These are phyloP conservation scores for Charanyca ferruginea DNA, from an alignment of 2,888 invertebrate species.

Conservation along the genomic window DNA sequence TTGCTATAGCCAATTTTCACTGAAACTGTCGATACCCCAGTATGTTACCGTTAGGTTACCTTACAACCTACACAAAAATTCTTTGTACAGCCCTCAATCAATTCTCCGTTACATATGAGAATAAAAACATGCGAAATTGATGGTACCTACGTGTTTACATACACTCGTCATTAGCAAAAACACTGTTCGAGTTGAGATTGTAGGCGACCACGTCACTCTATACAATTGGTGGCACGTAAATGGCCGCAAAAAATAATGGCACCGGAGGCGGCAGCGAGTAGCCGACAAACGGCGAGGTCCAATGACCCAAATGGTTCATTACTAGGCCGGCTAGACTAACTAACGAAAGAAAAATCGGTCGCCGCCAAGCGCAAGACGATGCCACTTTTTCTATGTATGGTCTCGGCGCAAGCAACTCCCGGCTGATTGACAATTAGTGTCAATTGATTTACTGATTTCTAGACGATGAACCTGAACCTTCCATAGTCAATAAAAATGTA, in stretches of 20 bases:
- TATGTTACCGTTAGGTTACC: constrained; percentile 71
- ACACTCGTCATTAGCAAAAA: constrained; percentile 62
- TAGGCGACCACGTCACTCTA: constrained; percentile 78
- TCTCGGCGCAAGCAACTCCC: constrained; percentile 34
- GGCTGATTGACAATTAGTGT: constrained; percentile 67
- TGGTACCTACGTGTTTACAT: constrained; percentile 64
- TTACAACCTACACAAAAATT: constrained; percentile 70
- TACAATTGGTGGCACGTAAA: constrained; percentile 82
- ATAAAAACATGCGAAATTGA: constrained; percentile 68
- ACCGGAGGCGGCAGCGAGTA: constrained; percentile 79
- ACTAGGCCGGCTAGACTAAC: constrained; percentile 84
- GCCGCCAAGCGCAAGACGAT: constrained; percentile 70
- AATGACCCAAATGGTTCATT: constrained; percentile 89
- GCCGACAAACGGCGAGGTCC: constrained; percentile 88
- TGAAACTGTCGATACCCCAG: constrained; percentile 37
- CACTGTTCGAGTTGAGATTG: constrained; percentile 70
- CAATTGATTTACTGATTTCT: constrained; percentile 65
- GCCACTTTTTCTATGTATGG: constrained; percentile 51
- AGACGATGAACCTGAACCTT: constrained; percentile 48
- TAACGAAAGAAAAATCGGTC: constrained; percentile 88
- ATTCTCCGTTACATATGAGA: constrained; percentile 70
- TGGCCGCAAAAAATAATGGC: constrained; percentile 83
- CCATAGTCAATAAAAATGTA: constrained; percentile 11
- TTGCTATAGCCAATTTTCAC: neutral
- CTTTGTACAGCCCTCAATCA: constrained; percentile 67